Evolutionary conservation across 1,140 invertebrate species (phyloP), one percentile per base, ranked within the genome.

Genomic region (Dreissena polymorpha): DNA sequence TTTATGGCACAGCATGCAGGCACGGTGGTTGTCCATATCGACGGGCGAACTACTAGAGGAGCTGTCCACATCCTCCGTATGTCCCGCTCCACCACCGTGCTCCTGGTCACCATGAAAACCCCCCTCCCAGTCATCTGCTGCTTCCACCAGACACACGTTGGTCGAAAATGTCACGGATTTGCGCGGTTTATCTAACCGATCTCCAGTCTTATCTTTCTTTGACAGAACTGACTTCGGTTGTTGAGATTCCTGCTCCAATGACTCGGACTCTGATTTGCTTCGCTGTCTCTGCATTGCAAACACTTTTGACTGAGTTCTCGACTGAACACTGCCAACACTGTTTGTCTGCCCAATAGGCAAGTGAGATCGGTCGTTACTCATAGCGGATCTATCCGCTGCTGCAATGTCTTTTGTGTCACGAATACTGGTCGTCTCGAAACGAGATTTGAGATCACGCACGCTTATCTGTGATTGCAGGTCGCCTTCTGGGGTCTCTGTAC

Each of bases 1-100:
- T 71, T 83, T 83, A 76, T 83, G 81, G 53, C 81, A 83, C n/a
- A 83, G 29, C 10, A 67, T 70, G 71, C 81, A 83, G 13, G 73
- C 72, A 10, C 51, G 71, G 10, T 83, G 63, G 7, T 64, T 70
- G 14, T 60, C 53, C 64, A 60, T 39, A 29, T 76, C 81, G 50
- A 83, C 81, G 1, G 81, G 81, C 0, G 73, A 83, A 13, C 69
- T 23, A 57, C 69, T 73, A 5, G 79, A 25, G 27, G 81, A 76
- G 72, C 81, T 83, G 74, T 83, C 81, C 27, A 27, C 65, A 27
- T 83, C 81, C 6, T 83, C 81, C 29, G 13, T 21, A 18, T 74
- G 67, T 25, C 65, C 53, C 39, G 72, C 69, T 16, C 51, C 73
- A n/a, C n/a, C 29, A 13, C 51, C 21, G 6, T 64, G 60, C 71